Evolutionary conservation across 2,888 invertebrate species (phyloP).

Genomic region (Agonopterix alstromeriana): DNA sequence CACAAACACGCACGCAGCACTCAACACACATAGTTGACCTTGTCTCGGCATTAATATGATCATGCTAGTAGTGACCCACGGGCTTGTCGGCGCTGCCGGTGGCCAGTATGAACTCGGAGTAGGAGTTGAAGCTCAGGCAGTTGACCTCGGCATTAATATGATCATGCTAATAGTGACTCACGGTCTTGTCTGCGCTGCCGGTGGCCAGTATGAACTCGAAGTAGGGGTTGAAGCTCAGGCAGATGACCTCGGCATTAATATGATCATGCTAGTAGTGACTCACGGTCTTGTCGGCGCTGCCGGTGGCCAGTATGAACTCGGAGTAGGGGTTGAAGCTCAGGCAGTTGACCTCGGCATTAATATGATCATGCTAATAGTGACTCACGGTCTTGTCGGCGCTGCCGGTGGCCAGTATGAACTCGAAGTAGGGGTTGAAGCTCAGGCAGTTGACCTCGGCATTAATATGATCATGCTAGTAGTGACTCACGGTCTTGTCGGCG

Average conservation of each 20-base stretch:
- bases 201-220: slow-evolving; percentile 99
- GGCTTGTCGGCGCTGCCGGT: slow-evolving; percentile 99
- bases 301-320: slow-evolving; percentile 98
- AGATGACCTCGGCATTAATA: slow-evolving; percentile 94
- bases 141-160: too few species aligned
- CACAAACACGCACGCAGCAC: too few species aligned
- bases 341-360: slow-evolving; percentile 96
- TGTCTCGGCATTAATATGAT: too few species aligned
- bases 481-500: slow-evolving; percentile 91
- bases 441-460: slow-evolving; percentile 98
- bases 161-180: too few species aligned
- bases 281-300: slow-evolving; percentile 98
- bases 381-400: slow-evolving; percentile 95
- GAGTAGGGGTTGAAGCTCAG: slow-evolving; percentile 99
- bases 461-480: not conserved
- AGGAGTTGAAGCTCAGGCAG: too few species aligned
- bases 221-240: slow-evolving; percentile 99
- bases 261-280: too few species aligned
- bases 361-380: not conserved
- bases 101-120: slow-evolving; percentile 97
- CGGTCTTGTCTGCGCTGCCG: too few species aligned
- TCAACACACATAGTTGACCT: too few species aligned
- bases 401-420: slow-evolving; percentile 98
- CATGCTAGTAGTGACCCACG: slow-evolving; percentile 36
- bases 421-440: slow-evolving; percentile 99